Percentiles rank a stretch among this genome's conserved stretches.
These are phyloP conservation scores for Choristoneura fumiferana DNA, from an alignment of 1,140 invertebrate species.

Conservation along the genomic window DNA sequence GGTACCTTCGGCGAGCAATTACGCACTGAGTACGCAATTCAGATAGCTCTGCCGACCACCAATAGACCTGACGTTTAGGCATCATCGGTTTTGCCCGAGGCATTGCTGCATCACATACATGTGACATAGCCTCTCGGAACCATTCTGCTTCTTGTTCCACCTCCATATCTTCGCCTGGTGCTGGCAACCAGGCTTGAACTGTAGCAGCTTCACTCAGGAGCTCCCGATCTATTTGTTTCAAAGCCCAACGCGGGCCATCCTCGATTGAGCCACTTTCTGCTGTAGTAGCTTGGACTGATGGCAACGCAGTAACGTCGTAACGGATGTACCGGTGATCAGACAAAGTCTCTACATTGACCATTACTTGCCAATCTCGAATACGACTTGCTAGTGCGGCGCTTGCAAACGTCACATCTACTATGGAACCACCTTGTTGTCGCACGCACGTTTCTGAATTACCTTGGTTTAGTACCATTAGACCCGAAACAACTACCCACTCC, in stretches of 20 bases:
- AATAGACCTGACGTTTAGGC: not conserved
- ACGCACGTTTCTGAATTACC: slow-evolving; percentile 23
- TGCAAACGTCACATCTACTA: slow-evolving; percentile 26
- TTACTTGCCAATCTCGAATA: slow-evolving; percentile 14
- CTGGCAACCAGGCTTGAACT: not conserved
- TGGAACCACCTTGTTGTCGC: slow-evolving; percentile 21
- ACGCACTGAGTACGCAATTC: not conserved
- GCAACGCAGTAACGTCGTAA: not conserved
- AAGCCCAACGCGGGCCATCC: not conserved
- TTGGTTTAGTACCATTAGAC: slow-evolving; percentile 16
- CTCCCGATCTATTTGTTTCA: not conserved
- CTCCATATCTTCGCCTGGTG: slow-evolving; percentile 43
- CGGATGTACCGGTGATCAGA: slow-evolving; percentile 25
- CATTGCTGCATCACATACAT: not conserved
- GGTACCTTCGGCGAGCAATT: not conserved
- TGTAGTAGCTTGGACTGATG: too few relatives aligned
- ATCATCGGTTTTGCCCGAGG: not conserved
- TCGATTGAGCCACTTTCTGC: too few relatives aligned
- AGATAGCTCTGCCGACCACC: not conserved
- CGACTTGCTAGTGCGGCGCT: slow-evolving; percentile 3
- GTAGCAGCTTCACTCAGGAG: not conserved
- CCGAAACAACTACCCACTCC: not conserved
- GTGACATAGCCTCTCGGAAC: not conserved
- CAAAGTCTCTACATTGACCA: slow-evolving; percentile 4
- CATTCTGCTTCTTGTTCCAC: slow-evolving; percentile 66